Percentiles rank a stretch among this genome's conserved stretches.
Conservation (phyloP, 2,888 invertebrate genomes). For the Zelleria hepariella region DNA sequence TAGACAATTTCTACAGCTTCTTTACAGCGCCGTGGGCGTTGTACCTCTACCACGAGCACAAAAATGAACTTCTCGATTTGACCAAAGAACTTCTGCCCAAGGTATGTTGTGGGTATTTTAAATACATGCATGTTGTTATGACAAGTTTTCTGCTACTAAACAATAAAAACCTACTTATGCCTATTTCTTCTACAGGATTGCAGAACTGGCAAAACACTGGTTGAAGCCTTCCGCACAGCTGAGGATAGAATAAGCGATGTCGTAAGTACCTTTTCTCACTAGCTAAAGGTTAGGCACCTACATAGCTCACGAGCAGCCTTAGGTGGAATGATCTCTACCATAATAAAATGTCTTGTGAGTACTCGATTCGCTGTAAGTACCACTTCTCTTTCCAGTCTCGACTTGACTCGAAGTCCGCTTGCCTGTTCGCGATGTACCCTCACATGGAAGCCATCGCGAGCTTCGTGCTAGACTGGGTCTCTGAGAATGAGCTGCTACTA, state of each 20-base stretch:
- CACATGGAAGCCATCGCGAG: constrained; percentile 44
- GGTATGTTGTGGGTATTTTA: too few relatives aligned
- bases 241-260: background rate
- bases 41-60: constrained; percentile 75
- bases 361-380: too few relatives aligned
- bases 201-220: constrained; percentile 12
- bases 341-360: too few relatives aligned
- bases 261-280: too few relatives aligned
- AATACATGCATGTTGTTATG: too few relatives aligned
- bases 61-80: constrained; percentile 56
- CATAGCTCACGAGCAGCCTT: too few relatives aligned
- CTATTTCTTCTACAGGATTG: constrained; percentile 22
- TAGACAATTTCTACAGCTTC: constrained; percentile 76
- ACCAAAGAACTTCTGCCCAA: constrained; percentile 54
- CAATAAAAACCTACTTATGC: too few relatives aligned
- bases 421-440: background rate
- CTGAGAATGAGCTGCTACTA: constrained; percentile 39
- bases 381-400: background rate
- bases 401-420: background rate
- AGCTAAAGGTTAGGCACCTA: too few relatives aligned
- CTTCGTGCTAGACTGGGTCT: constrained; percentile 51
- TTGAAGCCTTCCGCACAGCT: background rate
- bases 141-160: too few relatives aligned
- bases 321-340: too few relatives aligned
- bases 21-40: constrained; percentile 77